Conservation (phyloP, 2,797 vertebrate genomes). For the Myoxocephalus aenaeus region DNA sequence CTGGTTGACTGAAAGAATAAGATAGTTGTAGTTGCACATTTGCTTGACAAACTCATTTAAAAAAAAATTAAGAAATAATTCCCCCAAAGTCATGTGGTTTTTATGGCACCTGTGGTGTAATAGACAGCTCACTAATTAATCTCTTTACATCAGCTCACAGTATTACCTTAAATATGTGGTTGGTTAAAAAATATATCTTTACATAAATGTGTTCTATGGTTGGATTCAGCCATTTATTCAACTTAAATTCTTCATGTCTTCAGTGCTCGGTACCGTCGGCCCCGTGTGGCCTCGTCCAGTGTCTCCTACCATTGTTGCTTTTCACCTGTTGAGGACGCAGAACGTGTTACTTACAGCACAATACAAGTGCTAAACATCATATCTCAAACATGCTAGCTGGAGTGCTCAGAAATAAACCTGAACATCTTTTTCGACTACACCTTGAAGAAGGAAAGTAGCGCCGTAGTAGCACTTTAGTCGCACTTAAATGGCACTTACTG, state of each 20-base stretch:
- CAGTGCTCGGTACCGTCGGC: constrained; percentile 50
- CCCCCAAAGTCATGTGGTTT: constrained; percentile 83
- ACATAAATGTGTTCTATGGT: constrained; percentile 89
- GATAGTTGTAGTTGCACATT: constrained; percentile 50
- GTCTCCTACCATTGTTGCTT: constrained; percentile 70
- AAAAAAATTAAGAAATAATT: constrained; percentile 81
- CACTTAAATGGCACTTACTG: too few species aligned
- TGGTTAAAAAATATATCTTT: constrained; percentile 96
- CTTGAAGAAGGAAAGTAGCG: too few species aligned
- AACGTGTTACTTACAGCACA: constrained; percentile 5
- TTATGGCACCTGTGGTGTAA: constrained; percentile 99
- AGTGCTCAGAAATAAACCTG: not conserved
- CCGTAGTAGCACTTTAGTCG: too few species aligned
- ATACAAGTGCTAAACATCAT: not conserved
- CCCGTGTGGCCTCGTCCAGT: constrained; percentile 69
- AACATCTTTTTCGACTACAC: too few species aligned
- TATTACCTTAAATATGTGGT: constrained; percentile 94
- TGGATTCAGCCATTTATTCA: constrained; percentile 78
- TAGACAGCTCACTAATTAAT: constrained; percentile 94
- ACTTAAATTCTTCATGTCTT: constrained; percentile 72
- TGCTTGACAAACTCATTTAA: constrained; percentile 60
- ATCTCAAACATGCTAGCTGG: not conserved
- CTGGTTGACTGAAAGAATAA: constrained; percentile 38
- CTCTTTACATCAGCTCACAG: constrained; percentile 97
- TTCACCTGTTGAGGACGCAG: constrained; percentile 55